These are phyloP conservation scores for Chrysomallon squamiferum DNA, from an alignment of 1,140 invertebrate genomes.

Conservation along the genomic window DNA sequence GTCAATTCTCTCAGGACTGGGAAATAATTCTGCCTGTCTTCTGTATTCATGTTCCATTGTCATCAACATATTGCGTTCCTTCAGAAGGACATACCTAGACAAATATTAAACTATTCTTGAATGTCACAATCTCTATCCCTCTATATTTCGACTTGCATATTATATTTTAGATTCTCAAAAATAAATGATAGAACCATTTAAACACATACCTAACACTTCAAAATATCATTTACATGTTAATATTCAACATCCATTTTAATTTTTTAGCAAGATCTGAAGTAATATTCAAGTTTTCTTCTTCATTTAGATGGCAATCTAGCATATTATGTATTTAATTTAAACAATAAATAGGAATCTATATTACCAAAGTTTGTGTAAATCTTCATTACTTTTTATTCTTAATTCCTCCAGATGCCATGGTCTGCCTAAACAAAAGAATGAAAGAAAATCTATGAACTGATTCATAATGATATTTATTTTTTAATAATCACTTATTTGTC, in stretches of 20 bases:
- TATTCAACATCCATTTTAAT: too few species aligned
- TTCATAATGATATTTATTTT: too few species aligned
- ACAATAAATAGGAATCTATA: too few species aligned
- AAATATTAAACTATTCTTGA: background rate
- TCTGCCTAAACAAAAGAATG: slow-evolving; percentile 69
- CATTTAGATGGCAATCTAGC: too few species aligned
- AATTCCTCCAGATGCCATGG: slow-evolving; percentile 91
- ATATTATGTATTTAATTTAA: too few species aligned
- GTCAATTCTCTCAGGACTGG: slow-evolving; percentile 93
- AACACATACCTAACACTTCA: too few species aligned
- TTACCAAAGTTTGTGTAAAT: slow-evolving; percentile 98
- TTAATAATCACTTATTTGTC: too few species aligned
- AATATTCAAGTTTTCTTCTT: too few species aligned
- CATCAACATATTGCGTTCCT: slow-evolving; percentile 95
- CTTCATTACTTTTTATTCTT: slow-evolving; percentile 92
- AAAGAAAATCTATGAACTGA: too few species aligned
- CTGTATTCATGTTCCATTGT: slow-evolving; percentile 92
- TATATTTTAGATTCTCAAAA: too few species aligned
- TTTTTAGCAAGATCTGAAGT: too few species aligned
- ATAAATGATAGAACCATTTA: background rate
- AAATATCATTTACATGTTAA: too few species aligned
- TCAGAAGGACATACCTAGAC: slow-evolving; percentile 86
- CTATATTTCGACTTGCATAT: background rate
- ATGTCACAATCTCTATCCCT: background rate
- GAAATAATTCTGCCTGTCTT: slow-evolving; percentile 76